A percentile compares a stretch with the other conserved stretches of the same genome.
These are phyloP conservation scores for Sebastes minor DNA, from an alignment of 2,797 vertebrate species.

Conservation along the genomic window DNA sequence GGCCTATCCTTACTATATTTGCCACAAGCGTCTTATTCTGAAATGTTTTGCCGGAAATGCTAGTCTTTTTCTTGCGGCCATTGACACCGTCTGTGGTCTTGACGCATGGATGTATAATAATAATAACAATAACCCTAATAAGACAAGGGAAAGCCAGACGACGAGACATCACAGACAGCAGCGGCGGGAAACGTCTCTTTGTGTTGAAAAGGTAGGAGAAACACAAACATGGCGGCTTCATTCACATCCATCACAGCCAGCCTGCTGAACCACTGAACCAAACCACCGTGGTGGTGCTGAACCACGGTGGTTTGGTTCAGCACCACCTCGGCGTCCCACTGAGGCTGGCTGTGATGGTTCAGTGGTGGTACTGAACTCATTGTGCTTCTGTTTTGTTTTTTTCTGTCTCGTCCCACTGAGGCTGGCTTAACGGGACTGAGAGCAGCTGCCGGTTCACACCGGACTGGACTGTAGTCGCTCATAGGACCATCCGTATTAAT, in stretches of 20 bases:
- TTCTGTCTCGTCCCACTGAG: neutral
- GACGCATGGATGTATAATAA: neutral
- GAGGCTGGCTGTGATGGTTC: too few relatives aligned
- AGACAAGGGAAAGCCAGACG: constrained; percentile 37
- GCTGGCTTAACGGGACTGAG: neutral
- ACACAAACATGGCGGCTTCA: neutral
- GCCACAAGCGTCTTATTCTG: neutral
- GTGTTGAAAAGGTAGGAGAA: constrained; percentile 25
- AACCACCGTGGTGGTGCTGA: too few relatives aligned
- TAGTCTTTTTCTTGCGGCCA: rapidly evolving
- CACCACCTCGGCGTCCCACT: too few relatives aligned
- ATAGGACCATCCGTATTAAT: too few relatives aligned
- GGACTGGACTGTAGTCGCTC: neutral
- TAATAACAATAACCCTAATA: neutral
- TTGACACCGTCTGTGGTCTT: neutral
- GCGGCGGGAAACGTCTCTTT: neutral
- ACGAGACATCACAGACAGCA: constrained; percentile 35
- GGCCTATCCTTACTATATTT: neutral
- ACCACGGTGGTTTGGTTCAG: too few relatives aligned
- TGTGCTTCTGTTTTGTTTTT: too few relatives aligned
- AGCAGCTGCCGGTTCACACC: neutral
- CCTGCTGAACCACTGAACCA: too few relatives aligned
- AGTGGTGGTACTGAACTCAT: neutral
- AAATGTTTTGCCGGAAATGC: neutral
- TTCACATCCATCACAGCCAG: neutral